Percentiles rank a stretch among this genome's conserved stretches.
These are phyloP conservation scores for Botia almorhae DNA, from an alignment of 2,797 vertebrate genomes.

Conservation along the genomic window DNA sequence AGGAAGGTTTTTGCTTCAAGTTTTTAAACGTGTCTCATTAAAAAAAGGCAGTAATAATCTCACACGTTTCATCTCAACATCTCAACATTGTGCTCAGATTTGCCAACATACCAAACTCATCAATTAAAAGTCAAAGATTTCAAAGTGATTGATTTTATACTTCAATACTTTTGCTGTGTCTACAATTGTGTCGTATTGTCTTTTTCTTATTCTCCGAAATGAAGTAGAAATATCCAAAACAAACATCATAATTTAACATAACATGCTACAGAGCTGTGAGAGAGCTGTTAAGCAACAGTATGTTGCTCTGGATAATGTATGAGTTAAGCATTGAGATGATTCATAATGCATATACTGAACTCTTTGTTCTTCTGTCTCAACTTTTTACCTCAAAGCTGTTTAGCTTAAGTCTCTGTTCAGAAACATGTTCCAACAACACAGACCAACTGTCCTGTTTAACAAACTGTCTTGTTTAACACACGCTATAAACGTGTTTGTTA, in stretches of 20 bases:
- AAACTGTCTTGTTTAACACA: constrained; percentile 54
- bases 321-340: neutral
- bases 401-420: constrained; percentile 10
- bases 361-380: neutral
- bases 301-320: neutral
- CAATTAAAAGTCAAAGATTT: neutral
- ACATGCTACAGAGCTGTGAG: neutral
- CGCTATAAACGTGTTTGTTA: constrained; percentile 54
- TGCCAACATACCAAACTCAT: too few relatives aligned
- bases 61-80: too few relatives aligned
- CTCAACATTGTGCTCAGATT: neutral
- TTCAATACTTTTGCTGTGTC: neutral
- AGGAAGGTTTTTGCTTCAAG: neutral
- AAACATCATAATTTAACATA: neutral
- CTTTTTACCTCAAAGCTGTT: neutral
- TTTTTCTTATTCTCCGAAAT: neutral
- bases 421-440: constrained; percentile 44
- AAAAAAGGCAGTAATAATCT: too few relatives aligned
- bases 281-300: neutral
- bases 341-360: neutral
- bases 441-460: constrained; percentile 61
- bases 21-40: neutral
- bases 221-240: neutral
- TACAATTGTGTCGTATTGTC: neutral
- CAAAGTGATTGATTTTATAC: neutral